Evolutionary conservation across 2,888 invertebrate genomes (phyloP).

Genomic region (Diarsia rubi): DNA sequence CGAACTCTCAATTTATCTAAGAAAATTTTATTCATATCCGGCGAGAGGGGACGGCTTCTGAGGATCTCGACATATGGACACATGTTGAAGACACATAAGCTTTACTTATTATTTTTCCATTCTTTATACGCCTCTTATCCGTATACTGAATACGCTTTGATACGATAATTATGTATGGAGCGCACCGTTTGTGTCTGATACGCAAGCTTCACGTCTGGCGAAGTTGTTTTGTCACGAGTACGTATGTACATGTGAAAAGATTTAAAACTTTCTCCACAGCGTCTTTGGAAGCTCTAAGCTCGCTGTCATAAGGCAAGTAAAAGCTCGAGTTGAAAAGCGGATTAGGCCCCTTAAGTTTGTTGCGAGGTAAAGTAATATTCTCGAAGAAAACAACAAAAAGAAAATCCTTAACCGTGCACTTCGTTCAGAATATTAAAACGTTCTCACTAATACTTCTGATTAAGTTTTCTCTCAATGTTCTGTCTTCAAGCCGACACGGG

Average conservation of each 20-base stretch:
- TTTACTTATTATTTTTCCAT: slow-evolving; percentile 79
- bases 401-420: slow-evolving; percentile 78
- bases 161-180: slow-evolving; percentile 58
- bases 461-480: slow-evolving; percentile 71
- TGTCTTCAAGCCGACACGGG: slow-evolving; percentile 44
- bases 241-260: slow-evolving; percentile 78
- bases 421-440: slow-evolving; percentile 80
- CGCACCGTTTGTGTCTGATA: slow-evolving; percentile 55
- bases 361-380: slow-evolving; percentile 87
- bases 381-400: slow-evolving; percentile 81
- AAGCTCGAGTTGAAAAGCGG: slow-evolving; percentile 87
- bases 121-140: slow-evolving; percentile 56
- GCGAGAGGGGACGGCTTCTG: slow-evolving; percentile 82
- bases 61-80: slow-evolving; percentile 84
- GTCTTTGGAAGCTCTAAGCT: slow-evolving; percentile 83
- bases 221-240: slow-evolving; percentile 63
- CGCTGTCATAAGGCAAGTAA: slow-evolving; percentile 88
- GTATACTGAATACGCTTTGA: slow-evolving; percentile 53
- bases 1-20: slow-evolving; percentile 88
- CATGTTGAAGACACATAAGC: slow-evolving; percentile 80
- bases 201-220: slow-evolving; percentile 51
- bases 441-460: slow-evolving; percentile 74
- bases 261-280: slow-evolving; percentile 84
- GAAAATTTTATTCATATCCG: slow-evolving; percentile 88
- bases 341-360: slow-evolving; percentile 88